Conservation (phyloP, 2,888 invertebrate species). For the Napeogenes inachia region DNA sequence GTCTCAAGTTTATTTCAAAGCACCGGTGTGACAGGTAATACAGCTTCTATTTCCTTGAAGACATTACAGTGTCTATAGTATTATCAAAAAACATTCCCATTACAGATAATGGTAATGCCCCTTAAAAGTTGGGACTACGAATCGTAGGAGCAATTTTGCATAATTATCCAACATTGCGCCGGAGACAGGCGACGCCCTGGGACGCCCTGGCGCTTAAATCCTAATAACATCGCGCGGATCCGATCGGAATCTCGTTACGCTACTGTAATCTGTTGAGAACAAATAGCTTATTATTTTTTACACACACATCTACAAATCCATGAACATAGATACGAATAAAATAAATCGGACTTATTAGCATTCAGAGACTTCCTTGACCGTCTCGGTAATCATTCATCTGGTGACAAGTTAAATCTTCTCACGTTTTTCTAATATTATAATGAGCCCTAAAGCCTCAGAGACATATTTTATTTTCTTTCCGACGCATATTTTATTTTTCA, state of each 20-base stretch:
- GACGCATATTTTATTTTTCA: slow-evolving; percentile 73
- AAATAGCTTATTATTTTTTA: slow-evolving; percentile 56
- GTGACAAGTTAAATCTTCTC: slow-evolving; percentile 66
- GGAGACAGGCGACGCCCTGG: slow-evolving; percentile 57
- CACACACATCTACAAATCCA: slow-evolving; percentile 25
- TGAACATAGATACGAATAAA: background rate
- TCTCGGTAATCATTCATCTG: slow-evolving; percentile 29
- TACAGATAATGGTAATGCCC: slow-evolving; percentile 71
- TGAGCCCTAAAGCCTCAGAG: slow-evolving; percentile 66
- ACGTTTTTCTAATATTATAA: slow-evolving; percentile 73
- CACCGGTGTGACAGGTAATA: slow-evolving; percentile 48
- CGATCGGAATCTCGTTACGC: slow-evolving; percentile 72
- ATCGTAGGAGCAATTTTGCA: slow-evolving; percentile 75
- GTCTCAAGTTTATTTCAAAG: slow-evolving; percentile 53
- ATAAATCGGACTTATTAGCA: slow-evolving; percentile 14
- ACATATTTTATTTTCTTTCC: slow-evolving; percentile 73
- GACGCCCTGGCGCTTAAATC: slow-evolving; percentile 64
- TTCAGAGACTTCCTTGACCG: slow-evolving; percentile 22
- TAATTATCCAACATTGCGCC: slow-evolving; percentile 66
- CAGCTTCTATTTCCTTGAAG: slow-evolving; percentile 57
- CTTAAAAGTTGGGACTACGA: slow-evolving; percentile 71
- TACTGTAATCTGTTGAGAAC: slow-evolving; percentile 62
- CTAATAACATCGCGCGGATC: slow-evolving; percentile 67
- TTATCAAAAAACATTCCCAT: slow-evolving; percentile 75
- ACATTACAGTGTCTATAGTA: slow-evolving; percentile 67